Percentiles rank a stretch among this genome's conserved stretches.
Evolutionary conservation across 2,797 vertebrate species (phyloP).

Genomic region (Sardinella longiceps): DNA sequence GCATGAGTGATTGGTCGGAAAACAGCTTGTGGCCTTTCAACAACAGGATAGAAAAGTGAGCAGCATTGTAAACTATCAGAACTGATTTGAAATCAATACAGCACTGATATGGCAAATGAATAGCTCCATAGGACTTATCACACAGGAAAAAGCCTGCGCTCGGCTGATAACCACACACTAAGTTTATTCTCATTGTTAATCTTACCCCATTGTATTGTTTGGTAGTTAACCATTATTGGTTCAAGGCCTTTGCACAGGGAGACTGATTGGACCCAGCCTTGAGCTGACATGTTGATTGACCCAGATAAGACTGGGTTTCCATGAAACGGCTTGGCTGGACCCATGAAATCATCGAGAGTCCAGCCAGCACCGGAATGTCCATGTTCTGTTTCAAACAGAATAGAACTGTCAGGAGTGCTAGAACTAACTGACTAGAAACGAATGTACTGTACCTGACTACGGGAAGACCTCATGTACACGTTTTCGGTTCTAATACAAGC

Average conservation of each 20-base stretch:
- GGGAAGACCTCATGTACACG: too few species aligned
- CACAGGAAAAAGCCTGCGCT: not conserved
- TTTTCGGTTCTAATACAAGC: too few species aligned
- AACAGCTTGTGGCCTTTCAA: not conserved
- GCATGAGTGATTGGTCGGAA: not conserved
- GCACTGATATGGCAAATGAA: not conserved
- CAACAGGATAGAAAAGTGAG: not conserved
- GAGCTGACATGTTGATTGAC: not conserved
- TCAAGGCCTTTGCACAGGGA: not conserved
- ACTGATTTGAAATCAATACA: not conserved
- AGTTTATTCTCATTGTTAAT: not conserved
- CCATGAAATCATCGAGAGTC: too few species aligned
- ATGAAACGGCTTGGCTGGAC: too few species aligned
- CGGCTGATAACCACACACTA: not conserved
- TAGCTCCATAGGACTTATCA: not conserved
- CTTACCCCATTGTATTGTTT: not conserved
- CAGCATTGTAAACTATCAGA: not conserved
- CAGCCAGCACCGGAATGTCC: not conserved
- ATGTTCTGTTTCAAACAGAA: not conserved
- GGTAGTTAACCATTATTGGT: slow-evolving; percentile 10
- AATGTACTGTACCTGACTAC: too few species aligned
- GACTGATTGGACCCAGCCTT: not conserved
- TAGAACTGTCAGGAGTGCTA: too few species aligned
- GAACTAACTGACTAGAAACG: too few species aligned
- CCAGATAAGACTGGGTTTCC: not conserved